These are phyloP conservation scores for Xestia sexstrigata DNA, from an alignment of 2,888 invertebrate species.

Conservation along the genomic window DNA sequence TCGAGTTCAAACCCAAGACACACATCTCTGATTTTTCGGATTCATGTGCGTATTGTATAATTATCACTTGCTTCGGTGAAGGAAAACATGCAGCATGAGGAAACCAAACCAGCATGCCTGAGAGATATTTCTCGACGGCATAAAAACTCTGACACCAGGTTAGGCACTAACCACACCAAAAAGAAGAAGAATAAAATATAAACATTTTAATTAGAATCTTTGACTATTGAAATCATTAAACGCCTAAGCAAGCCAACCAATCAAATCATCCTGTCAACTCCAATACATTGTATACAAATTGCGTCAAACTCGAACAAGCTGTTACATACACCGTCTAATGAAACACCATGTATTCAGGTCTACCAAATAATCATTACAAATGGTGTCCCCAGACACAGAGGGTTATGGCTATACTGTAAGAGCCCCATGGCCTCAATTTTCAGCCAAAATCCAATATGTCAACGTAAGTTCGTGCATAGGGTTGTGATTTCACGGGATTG, in stretches of 20 bases:
- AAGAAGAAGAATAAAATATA: no score
- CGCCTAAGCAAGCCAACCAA: not conserved
- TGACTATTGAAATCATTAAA: not conserved
- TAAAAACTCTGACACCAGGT: no score
- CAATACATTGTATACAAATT: constrained; percentile 14
- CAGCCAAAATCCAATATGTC: constrained; percentile 72
- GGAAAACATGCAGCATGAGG: no score
- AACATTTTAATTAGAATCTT: not conserved
- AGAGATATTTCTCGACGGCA: no score
- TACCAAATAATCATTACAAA: constrained; percentile 52
- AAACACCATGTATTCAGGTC: constrained; percentile 36
- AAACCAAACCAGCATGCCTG: no score
- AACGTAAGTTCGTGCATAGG: constrained; percentile 53
- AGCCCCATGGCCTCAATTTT: constrained; percentile 64
- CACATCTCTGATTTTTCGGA: no score
- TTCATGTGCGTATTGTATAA: no score
- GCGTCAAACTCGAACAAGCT: constrained; percentile 8
- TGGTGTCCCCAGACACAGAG: constrained; percentile 45
- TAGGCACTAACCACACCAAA: no score
- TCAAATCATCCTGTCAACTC: constrained; percentile 17
- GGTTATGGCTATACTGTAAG: constrained; percentile 39
- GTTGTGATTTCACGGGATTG: constrained; percentile 42
- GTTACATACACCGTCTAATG: constrained; percentile 33
- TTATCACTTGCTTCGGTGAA: no score
- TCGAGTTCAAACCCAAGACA: no score